phyloP scores from a whole-genome alignment of 2,797 vertebrate species.

The Scolopax bukidnonensis region DNA sequence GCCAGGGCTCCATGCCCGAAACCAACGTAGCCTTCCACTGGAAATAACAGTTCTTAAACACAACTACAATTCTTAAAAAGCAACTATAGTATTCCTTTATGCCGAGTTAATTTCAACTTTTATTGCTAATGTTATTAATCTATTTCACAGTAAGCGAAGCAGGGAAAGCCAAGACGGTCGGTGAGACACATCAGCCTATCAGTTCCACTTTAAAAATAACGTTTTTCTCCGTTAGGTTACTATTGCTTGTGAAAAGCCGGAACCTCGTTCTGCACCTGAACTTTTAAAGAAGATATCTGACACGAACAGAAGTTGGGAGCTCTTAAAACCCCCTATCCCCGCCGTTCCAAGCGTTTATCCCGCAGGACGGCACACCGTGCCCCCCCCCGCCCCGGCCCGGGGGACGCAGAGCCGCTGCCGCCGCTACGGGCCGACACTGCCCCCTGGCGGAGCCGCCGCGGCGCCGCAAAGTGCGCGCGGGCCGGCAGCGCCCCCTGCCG shows the following conservation, averaged over 20 bases:
- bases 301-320: accelerated
- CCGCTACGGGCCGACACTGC: conserved; percentile 27
- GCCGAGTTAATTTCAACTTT: background rate
- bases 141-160: background rate
- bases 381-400: background rate
- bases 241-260: accelerated
- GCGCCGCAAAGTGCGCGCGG: background rate
- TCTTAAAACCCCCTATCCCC: too few species aligned
- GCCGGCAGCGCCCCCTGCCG: background rate
- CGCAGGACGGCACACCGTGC: background rate
- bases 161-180: background rate
- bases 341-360: background rate
- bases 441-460: conserved; percentile 74
- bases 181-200: background rate
- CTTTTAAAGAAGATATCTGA: accelerated
- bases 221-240: accelerated
- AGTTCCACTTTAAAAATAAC: background rate
- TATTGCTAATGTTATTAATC: background rate
- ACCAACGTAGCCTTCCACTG: accelerated
- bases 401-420: background rate
- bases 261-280: accelerated
- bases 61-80: too few species aligned
- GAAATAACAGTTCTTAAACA: background rate
- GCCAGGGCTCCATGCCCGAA: background rate
- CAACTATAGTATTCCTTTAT: accelerated